A percentile compares a stretch with the other conserved stretches of the same genome.
phyloP scores from a whole-genome alignment of 2,888 invertebrate species.

The Tromatobia lineatoria region DNA sequence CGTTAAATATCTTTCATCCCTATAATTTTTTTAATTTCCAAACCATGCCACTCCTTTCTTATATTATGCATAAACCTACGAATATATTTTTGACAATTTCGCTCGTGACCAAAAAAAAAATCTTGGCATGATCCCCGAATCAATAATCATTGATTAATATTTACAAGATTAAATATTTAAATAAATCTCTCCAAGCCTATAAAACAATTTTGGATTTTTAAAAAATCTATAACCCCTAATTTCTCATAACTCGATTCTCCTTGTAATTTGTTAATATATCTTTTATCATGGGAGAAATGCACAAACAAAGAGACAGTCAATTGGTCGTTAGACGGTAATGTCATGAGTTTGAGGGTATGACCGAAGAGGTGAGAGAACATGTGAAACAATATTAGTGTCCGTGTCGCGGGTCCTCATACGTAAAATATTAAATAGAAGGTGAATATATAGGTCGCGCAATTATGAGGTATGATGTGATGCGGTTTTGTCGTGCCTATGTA shows the following conservation, averaged over 20 bases:
- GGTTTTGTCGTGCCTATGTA: slow-evolving; percentile 9
- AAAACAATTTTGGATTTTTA: background rate
- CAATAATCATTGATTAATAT: too few species aligned
- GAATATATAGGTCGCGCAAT: slow-evolving; percentile 37
- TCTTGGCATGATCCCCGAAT: too few species aligned
- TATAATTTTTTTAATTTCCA: too few species aligned
- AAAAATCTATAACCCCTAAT: background rate
- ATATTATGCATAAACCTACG: too few species aligned
- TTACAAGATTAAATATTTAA: too few species aligned
- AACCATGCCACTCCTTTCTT: too few species aligned
- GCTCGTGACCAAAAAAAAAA: too few species aligned
- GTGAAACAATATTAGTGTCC: slow-evolving; percentile 43
- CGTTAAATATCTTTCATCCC: too few species aligned
- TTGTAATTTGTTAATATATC: background rate
- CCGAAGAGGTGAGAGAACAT: background rate
- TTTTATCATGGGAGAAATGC: background rate
- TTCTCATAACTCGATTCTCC: background rate
- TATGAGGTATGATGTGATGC: slow-evolving; percentile 12
- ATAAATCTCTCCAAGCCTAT: too few species aligned
- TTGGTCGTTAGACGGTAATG: background rate
- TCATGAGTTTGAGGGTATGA: background rate
- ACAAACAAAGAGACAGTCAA: background rate
- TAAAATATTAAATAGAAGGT: slow-evolving; percentile 39
- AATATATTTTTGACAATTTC: too few species aligned
- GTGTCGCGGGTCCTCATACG: background rate